These are phyloP conservation scores for Rhagonycha fulva DNA, from an alignment of 2,888 invertebrate genomes.

Conservation along the genomic window DNA sequence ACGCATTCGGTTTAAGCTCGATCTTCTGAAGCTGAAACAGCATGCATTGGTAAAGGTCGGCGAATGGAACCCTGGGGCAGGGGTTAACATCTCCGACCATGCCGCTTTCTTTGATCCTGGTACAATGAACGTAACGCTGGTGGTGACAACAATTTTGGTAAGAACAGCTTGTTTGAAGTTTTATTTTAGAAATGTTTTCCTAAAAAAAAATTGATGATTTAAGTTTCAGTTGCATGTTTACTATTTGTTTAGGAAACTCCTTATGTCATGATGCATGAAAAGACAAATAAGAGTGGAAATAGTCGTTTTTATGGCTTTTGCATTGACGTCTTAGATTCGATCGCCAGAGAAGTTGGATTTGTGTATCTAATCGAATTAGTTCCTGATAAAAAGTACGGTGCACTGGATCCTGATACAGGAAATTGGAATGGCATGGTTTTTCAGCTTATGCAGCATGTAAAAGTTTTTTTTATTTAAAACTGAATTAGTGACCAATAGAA, in stretches of 20 bases:
- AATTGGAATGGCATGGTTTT: conserved; percentile 73
- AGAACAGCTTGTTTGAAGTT: conserved; percentile 45
- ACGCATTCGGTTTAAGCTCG: conserved; percentile 74
- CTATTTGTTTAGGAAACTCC: conserved; percentile 46
- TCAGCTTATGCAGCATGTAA: conserved; percentile 73
- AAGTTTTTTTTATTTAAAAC: conserved; percentile 20
- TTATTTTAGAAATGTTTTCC: background rate
- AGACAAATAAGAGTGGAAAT: conserved; percentile 62
- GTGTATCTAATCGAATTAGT: conserved; percentile 72
- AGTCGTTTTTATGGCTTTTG: conserved; percentile 74
- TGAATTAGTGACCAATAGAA: background rate
- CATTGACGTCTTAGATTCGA: conserved; percentile 69
- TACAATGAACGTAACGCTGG: conserved; percentile 73
- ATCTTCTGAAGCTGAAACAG: conserved; percentile 74
- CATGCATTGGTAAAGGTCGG: conserved; percentile 76
- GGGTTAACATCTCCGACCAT: conserved; percentile 72
- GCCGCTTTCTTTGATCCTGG: conserved; percentile 74
- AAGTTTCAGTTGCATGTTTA: background rate
- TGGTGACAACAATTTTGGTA: conserved; percentile 77
- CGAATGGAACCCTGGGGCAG: conserved; percentile 70
- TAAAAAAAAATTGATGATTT: background rate
- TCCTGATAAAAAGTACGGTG: conserved; percentile 71
- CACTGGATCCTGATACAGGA: conserved; percentile 63
- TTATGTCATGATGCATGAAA: conserved; percentile 53
- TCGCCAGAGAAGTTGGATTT: conserved; percentile 69